A percentile compares a stretch with the other conserved stretches of the same genome.
Conservation (phyloP, 2,113 vertebrate species). For the Rhombomys opimus region DNA sequence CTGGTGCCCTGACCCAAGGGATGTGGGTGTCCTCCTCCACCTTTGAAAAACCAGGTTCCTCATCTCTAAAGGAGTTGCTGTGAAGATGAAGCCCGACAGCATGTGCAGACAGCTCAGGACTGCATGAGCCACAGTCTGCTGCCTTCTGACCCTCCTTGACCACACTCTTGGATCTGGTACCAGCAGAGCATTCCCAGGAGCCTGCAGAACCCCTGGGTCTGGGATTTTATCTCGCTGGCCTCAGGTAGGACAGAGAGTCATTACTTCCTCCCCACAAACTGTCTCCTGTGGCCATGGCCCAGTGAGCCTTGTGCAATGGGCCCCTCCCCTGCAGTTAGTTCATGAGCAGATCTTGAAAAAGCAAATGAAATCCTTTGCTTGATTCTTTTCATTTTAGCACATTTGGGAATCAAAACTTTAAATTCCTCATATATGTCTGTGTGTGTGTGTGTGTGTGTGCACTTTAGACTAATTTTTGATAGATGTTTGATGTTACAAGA, state of each 20-base stretch:
- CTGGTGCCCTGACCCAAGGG: not conserved
- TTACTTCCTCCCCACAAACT: not conserved
- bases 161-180: not conserved
- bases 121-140: no score
- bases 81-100: not conserved
- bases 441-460: no score
- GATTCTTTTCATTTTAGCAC: not conserved
- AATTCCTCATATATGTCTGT: no score
- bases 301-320: not conserved
- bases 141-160: not conserved
- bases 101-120: not conserved
- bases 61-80: not conserved
- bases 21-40: not conserved
- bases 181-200: not conserved
- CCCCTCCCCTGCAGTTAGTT: not conserved
- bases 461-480: not conserved
- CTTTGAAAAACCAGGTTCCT: not conserved
- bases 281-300: not conserved
- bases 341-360: not conserved
- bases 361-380: not conserved
- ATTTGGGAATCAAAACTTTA: slow-evolving; percentile 26
- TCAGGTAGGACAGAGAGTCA: not conserved
- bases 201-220: not conserved
- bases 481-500: slow-evolving; percentile 1
- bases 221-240: not conserved